These are phyloP conservation scores for Ceratosolen fusciceps DNA, from an alignment of 1,140 invertebrate species.

Conservation along the genomic window DNA sequence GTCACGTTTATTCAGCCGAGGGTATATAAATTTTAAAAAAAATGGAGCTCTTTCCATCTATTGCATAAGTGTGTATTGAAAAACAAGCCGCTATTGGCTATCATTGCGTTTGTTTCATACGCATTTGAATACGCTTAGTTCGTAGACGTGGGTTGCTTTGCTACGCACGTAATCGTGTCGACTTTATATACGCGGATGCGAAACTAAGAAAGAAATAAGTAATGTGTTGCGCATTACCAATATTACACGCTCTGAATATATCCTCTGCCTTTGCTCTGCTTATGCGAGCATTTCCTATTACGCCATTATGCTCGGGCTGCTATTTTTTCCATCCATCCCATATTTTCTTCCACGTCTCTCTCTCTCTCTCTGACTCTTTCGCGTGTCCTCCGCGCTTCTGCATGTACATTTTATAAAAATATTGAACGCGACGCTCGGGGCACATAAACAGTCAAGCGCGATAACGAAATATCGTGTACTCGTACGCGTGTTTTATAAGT, in stretches of 20 bases:
- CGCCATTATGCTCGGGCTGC: background rate
- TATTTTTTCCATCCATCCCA: background rate
- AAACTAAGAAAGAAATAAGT: background rate
- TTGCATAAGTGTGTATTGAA: background rate
- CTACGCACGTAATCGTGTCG: constrained; percentile 12
- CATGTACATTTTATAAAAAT: constrained; percentile 26
- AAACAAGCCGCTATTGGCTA: background rate
- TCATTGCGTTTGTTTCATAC: background rate
- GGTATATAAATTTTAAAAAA: constrained; percentile 21
- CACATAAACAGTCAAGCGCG: constrained; percentile 20
- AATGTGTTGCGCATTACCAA: constrained; percentile 23
- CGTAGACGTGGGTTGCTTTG: background rate
- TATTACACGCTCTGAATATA: constrained; percentile 28
- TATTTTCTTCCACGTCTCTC: background rate
- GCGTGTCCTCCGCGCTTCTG: no score
- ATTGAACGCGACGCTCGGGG: constrained; percentile 4
- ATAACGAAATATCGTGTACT: constrained; percentile 8
- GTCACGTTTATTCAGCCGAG: background rate
- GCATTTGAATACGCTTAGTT: background rate
- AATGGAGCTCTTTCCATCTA: background rate
- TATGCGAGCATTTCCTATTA: constrained; percentile 3
- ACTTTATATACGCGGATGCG: background rate
- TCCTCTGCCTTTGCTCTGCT: background rate
- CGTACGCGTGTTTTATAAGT: background rate
- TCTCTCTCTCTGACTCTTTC: background rate